Conservation (phyloP, 1,140 invertebrate species). For the Tetranychus cinnabarinus region DNA sequence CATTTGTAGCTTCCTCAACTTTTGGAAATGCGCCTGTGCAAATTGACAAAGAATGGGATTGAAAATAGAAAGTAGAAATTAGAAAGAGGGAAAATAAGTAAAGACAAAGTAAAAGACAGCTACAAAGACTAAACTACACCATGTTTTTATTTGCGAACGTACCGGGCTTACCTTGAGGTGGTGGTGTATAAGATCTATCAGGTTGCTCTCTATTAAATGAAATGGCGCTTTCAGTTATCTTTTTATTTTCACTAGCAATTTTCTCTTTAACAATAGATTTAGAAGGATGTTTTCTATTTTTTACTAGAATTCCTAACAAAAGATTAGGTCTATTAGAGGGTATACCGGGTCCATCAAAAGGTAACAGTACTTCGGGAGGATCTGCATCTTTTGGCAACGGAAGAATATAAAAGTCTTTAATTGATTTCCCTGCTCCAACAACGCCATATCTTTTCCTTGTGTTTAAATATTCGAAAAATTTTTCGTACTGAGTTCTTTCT, state of each 20-base stretch:
- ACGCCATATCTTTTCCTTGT: constrained; percentile 44
- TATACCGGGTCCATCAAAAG: constrained; percentile 44
- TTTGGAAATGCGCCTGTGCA: neutral
- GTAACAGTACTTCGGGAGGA: constrained; percentile 37
- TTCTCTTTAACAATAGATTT: neutral
- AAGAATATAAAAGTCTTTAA: constrained; percentile 86
- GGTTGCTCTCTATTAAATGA: neutral
- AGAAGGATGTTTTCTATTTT: neutral
- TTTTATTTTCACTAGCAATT: constrained; percentile 3
- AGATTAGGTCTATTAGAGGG: constrained; percentile 1
- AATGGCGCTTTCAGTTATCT: neutral
- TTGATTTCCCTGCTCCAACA: constrained; percentile 38
- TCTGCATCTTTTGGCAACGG: constrained; percentile 50
- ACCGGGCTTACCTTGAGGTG: neutral
- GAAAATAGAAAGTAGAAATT: neutral
- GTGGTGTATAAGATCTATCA: constrained; percentile 12
- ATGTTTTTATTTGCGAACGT: no score
- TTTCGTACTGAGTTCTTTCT: constrained; percentile 58
- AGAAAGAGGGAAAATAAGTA: neutral
- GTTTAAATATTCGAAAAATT: constrained; percentile 69
- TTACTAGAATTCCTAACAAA: constrained; percentile 4
- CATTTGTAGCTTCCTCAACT: neutral
- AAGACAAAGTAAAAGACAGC: neutral
- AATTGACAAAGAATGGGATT: neutral
- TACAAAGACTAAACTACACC: no score